Evolutionary conservation across 2,888 invertebrate species (phyloP).

Genomic region (Monopis laevigella): DNA sequence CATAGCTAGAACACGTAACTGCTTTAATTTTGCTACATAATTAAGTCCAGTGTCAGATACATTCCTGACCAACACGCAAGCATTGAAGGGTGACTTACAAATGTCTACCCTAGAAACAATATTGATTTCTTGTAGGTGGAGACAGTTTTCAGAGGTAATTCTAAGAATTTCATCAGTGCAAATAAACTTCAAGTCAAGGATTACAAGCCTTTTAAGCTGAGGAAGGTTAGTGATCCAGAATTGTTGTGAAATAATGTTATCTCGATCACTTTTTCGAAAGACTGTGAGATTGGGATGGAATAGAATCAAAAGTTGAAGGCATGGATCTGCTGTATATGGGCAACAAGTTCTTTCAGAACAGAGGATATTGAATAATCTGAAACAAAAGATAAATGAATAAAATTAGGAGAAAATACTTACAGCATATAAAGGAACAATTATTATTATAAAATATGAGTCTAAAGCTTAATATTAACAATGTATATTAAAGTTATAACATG

Average conservation of each 20-base stretch:
- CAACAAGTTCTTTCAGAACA: slow-evolving; percentile 55
- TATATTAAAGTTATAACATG: too few species aligned
- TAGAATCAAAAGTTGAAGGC: slow-evolving; percentile 48
- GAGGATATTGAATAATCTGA: slow-evolving; percentile 62
- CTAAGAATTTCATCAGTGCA: slow-evolving; percentile 61
- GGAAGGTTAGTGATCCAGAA: slow-evolving; percentile 51
- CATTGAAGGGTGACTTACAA: slow-evolving; percentile 55
- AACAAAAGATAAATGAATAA: slow-evolving; percentile 25
- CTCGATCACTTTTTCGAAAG: slow-evolving; percentile 56
- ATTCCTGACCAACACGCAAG: slow-evolving; percentile 53
- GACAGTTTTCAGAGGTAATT: slow-evolving; percentile 44
- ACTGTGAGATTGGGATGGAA: slow-evolving; percentile 53
- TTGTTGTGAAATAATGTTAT: slow-evolving; percentile 46
- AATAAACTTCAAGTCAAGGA: slow-evolving; percentile 57
- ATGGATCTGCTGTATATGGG: slow-evolving; percentile 49
- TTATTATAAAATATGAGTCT: too few species aligned
- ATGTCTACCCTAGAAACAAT: slow-evolving; percentile 58
- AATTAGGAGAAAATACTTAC: too few species aligned
- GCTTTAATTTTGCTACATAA: slow-evolving; percentile 43
- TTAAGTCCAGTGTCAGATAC: slow-evolving; percentile 54
- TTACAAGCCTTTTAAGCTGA: slow-evolving; percentile 40
- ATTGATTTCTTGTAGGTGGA: slow-evolving; percentile 51
- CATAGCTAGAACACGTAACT: slow-evolving; percentile 47
- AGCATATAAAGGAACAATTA: too few species aligned
- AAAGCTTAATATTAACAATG: too few species aligned